Percentiles rank a stretch among this genome's conserved stretches.
phyloP scores from a whole-genome alignment of 2,113 vertebrate genomes.

The Hystrix cristata region DNA sequence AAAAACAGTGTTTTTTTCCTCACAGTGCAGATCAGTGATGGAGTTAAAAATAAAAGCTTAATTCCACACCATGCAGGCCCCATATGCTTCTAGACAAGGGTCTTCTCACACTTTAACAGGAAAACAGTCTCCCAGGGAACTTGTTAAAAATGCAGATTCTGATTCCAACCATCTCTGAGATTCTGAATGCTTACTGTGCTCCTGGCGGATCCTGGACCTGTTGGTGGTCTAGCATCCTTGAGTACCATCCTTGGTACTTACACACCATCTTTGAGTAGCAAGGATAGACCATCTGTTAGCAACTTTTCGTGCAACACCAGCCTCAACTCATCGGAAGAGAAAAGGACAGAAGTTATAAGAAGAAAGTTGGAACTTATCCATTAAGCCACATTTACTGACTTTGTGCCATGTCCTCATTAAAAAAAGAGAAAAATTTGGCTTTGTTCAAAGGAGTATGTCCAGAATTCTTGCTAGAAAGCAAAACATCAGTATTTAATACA shows the following conservation, averaged over 20 bases:
- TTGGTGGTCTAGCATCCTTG: too few species aligned
- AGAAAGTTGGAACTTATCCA: background rate
- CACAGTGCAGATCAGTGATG: background rate
- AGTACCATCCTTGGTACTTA: background rate
- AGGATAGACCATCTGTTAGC: background rate
- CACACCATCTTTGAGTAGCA: background rate
- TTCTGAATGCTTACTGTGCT: background rate
- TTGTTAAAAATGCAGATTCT: background rate
- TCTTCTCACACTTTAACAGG: background rate
- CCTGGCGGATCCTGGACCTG: background rate
- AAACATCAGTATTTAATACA: background rate
- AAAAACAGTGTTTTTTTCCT: conserved; percentile 14
- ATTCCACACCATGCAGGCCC: background rate
- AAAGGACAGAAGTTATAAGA: background rate
- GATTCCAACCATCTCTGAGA: background rate
- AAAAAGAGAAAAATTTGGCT: background rate
- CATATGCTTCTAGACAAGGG: background rate
- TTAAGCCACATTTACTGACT: background rate
- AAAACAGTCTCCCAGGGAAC: background rate
- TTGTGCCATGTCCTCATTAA: background rate
- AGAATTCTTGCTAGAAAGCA: background rate
- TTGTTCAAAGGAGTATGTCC: background rate
- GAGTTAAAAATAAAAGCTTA: conserved; percentile 39
- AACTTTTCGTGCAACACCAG: background rate
- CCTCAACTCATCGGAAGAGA: background rate